phyloP scores from a whole-genome alignment of 2,888 invertebrate genomes.

The Desoria tigrina region DNA sequence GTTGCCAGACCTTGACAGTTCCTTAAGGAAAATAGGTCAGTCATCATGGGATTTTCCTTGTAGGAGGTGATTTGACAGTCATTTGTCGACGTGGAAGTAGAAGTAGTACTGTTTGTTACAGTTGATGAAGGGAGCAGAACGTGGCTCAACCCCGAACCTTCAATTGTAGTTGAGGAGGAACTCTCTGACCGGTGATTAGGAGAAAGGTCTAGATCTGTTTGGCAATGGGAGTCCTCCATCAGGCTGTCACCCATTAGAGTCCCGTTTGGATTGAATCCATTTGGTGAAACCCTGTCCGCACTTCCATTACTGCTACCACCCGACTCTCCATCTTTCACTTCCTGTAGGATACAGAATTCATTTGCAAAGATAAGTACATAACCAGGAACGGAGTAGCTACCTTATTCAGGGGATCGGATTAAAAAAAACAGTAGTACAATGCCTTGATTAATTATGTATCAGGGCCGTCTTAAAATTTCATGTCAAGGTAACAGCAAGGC shows the following conservation, averaged over 20 bases:
- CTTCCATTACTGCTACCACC: constrained; percentile 20
- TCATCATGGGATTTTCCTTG: neutral
- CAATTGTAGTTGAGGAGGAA: constrained; percentile 15
- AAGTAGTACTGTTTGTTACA: constrained; percentile 18
- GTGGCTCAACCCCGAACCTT: neutral
- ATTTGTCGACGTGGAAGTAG: constrained; percentile 26
- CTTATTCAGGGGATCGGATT: no score
- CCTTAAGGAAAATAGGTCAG: constrained; percentile 18
- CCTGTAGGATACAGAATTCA: constrained; percentile 13
- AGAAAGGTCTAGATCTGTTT: constrained; percentile 41
- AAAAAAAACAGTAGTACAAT: no score
- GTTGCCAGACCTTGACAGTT: constrained; percentile 10
- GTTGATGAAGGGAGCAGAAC: constrained; percentile 12
- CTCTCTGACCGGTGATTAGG: constrained; percentile 21
- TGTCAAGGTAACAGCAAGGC: no score
- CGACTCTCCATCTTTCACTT: constrained; percentile 26
- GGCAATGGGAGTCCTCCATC: constrained; percentile 49
- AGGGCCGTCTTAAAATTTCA: no score
- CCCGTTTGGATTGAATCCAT: constrained; percentile 45
- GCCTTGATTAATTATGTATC: no score
- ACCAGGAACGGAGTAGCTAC: no score
- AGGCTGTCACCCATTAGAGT: constrained; percentile 38
- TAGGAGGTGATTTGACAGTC: constrained; percentile 3
- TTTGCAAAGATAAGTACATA: neutral
- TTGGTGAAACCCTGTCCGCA: constrained; percentile 32